Percentiles rank a stretch among this genome's conserved stretches.
These are phyloP conservation scores for Hydractinia symbiolongicarpus DNA, from an alignment of 30 jellyfish, hydroid and myxozoan species.

Conservation along the genomic window DNA sequence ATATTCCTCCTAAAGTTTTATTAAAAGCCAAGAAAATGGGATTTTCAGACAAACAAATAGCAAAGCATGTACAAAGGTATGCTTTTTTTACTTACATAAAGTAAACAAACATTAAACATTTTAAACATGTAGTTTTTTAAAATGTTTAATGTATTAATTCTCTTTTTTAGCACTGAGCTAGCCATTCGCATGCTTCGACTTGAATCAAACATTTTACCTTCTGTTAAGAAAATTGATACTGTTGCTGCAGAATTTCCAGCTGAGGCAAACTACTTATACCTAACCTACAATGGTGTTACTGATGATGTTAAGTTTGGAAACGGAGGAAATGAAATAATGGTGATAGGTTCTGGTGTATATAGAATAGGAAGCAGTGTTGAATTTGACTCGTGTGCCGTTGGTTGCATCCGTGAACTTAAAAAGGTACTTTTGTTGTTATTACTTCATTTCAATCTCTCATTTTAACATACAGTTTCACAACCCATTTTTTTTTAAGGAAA, in stretches of 20 bases:
- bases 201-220: conserved; percentile 65
- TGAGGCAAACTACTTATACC: conserved; percentile 83
- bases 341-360: conserved; percentile 98
- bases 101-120: neutral
- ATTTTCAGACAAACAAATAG: conserved; percentile 92
- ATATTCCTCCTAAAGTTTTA: conserved; percentile 50
- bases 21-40: conserved; percentile 82
- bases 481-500: neutral
- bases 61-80: conserved; percentile 89
- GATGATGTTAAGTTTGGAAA: conserved; percentile 72
- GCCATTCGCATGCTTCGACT: conserved; percentile 64
- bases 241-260: conserved; percentile 99
- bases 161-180: conserved; percentile 59
- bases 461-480: neutral
- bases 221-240: conserved; percentile 91
- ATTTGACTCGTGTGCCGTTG: conserved; percentile 99
- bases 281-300: conserved; percentile 76
- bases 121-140: neutral
- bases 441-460: neutral
- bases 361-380: conserved; percentile 99
- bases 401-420: conserved; percentile 82
- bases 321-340: conserved; percentile 57
- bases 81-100: neutral
- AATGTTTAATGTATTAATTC: neutral
- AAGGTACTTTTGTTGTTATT: conserved; percentile 41